These are phyloP conservation scores for Andricus grossulariae DNA, from an alignment of 1,140 invertebrate species.

Conservation along the genomic window DNA sequence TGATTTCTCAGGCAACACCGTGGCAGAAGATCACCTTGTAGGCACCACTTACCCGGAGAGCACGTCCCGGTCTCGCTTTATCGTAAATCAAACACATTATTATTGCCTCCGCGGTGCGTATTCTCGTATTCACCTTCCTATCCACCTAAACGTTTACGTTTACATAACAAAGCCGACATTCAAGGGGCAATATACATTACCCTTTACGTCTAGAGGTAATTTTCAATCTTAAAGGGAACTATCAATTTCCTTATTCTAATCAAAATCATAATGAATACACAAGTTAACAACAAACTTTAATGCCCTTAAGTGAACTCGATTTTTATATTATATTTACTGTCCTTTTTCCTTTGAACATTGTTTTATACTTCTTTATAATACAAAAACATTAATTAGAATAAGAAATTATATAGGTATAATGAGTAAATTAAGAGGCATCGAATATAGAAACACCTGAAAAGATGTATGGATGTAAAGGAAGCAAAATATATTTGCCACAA, in stretches of 20 bases:
- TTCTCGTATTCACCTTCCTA: conserved; percentile 3
- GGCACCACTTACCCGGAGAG: conserved; percentile 26
- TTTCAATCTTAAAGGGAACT: background rate
- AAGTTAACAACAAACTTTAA: background rate
- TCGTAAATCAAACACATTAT: conserved; percentile 66
- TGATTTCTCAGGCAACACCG: conserved; percentile 33
- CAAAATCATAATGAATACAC: background rate
- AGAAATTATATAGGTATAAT: no score
- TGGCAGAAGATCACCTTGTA: conserved; percentile 7
- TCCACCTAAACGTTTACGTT: conserved; percentile 38
- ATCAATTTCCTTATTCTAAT: conserved; percentile 13
- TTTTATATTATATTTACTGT: background rate
- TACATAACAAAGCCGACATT: background rate
- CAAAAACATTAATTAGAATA: no score
- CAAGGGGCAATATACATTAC: conserved; percentile 2
- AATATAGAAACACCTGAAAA: no score
- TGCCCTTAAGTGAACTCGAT: background rate
- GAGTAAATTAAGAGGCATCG: no score
- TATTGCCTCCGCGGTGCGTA: conserved; percentile 46
- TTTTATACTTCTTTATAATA: no score
- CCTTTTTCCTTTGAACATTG: no score
- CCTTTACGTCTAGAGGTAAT: conserved; percentile 8
- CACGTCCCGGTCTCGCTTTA: conserved; percentile 43
- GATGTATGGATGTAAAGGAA: no score
- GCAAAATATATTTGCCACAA: no score